Conservation (phyloP, 2,797 vertebrate genomes). For the Vultur gryphus region DNA sequence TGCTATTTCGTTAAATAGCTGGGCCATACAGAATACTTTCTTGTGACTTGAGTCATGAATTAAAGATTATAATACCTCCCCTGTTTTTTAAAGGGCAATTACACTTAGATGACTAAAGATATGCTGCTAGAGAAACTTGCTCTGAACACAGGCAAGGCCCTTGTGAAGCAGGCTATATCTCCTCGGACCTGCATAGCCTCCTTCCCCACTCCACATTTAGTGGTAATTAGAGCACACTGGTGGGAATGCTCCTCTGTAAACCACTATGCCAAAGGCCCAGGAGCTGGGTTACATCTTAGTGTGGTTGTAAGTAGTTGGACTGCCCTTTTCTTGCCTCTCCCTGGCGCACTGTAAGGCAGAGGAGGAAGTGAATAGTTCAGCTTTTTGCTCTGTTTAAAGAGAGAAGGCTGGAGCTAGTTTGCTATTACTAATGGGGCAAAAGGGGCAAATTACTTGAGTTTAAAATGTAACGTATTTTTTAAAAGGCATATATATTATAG, state of each 20-base stretch:
- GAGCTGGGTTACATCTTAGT: not conserved
- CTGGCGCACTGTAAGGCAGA: not conserved
- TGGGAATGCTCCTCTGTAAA: not conserved
- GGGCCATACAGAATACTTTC: not conserved
- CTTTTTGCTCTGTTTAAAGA: not conserved
- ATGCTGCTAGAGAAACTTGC: not conserved
- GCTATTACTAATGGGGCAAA: not conserved
- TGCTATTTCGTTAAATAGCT: not conserved
- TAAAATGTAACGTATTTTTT: not conserved
- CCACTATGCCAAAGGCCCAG: not conserved
- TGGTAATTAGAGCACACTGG: not conserved
- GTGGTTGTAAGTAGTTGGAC: not conserved
- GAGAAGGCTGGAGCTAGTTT: not conserved
- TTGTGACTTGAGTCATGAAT: not conserved
- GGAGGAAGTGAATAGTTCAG: not conserved
- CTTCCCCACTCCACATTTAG: not conserved
- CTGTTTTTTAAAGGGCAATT: not conserved
- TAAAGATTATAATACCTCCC: not conserved
- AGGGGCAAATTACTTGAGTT: not conserved
- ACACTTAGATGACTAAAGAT: not conserved
- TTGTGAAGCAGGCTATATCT: not conserved
- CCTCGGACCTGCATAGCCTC: not conserved
- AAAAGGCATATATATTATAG: not conserved
- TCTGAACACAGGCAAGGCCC: not conserved
- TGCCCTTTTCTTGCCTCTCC: not conserved